phyloP scores from a whole-genome alignment of 2,888 invertebrate genomes.

The Rotaria magnacalcarata region DNA sequence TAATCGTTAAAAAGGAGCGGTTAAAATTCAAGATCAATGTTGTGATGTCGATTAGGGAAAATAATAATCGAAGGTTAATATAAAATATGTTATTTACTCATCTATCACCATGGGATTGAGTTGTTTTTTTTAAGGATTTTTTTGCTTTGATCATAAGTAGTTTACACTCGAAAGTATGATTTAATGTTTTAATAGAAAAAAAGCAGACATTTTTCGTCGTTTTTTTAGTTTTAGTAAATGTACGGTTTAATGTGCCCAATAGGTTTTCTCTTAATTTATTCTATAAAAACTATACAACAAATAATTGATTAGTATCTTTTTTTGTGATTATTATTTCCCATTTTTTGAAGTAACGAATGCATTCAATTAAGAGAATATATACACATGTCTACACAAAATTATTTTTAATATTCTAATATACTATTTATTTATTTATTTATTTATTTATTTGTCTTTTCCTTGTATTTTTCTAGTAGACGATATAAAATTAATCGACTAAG shows the following conservation, averaged over 20 bases:
- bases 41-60: not conserved
- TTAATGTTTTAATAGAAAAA: not conserved
- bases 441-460: no score
- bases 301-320: not conserved
- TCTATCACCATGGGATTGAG: no score
- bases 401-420: not conserved
- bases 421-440: not conserved
- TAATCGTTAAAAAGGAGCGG: no score
- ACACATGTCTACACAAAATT: not conserved
- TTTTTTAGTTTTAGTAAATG: not conserved
- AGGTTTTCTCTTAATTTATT: no score
- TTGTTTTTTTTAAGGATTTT: no score
- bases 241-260: not conserved
- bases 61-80: not conserved
- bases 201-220: not conserved
- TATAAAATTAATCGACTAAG: not conserved
- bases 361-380: not conserved
- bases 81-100: no score
- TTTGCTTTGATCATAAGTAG: not conserved
- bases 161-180: not conserved
- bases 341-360: not conserved
- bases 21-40: no score
- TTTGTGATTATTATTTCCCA: not conserved
- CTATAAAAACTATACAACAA: no score
- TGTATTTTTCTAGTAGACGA: not conserved